Percentiles rank a stretch among this genome's conserved stretches.
Evolutionary conservation across 2,888 invertebrate genomes (phyloP).

Genomic region (Aelia acuminata): DNA sequence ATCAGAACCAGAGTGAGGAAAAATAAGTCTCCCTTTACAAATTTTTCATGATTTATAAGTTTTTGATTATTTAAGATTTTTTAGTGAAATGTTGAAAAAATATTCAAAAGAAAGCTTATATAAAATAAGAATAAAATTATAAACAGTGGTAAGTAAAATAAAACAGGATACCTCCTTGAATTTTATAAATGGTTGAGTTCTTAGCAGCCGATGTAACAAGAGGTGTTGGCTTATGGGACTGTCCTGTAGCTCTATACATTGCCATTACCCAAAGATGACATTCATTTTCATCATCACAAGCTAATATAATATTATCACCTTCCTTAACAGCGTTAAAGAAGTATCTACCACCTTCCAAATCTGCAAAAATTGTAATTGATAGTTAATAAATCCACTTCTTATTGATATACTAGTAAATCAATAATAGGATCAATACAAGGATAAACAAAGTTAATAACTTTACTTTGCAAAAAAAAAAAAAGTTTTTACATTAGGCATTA

Average conservation of each 20-base stretch:
- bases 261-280: conserved; percentile 99
- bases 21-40: background rate
- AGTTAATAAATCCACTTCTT: background rate
- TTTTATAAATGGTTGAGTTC: conserved; percentile 87
- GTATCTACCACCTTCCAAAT: conserved; percentile 92
- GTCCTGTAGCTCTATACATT: conserved; percentile 98
- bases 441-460: conserved; percentile 26
- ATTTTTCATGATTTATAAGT: background rate
- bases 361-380: conserved; percentile 71
- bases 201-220: conserved; percentile 88
- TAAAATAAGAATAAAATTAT: background rate
- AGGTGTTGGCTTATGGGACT: conserved; percentile 98
- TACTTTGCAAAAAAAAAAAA: conserved; percentile 61
- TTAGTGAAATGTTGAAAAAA: too few relatives aligned
- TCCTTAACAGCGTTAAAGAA: conserved; percentile 99
- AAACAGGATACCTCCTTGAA: conserved; percentile 84
- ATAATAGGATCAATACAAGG: too few relatives aligned
- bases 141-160: background rate
- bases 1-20: background rate
- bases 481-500: too few relatives aligned
- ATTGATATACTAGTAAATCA: background rate
- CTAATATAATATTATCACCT: conserved; percentile 96
- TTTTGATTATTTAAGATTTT: too few relatives aligned
- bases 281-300: conserved; percentile 97
- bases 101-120: too few relatives aligned